Evolutionary conservation across 2,113 vertebrate species (phyloP), one percentile per base, ranked within the genome.

Genomic region (Corythornis cristatus): DNA sequence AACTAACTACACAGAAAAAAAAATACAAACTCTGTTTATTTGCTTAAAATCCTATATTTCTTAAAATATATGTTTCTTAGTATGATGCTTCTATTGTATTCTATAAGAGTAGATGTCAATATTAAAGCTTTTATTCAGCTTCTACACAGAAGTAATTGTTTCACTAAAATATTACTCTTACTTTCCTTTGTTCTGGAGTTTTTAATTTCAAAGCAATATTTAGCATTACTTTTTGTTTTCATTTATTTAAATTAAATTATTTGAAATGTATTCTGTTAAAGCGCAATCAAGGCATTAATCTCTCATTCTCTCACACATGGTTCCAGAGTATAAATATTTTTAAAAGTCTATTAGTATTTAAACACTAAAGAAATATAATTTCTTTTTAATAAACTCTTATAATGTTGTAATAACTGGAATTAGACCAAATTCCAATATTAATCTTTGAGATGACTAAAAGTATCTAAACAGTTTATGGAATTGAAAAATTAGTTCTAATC

Each of bases 401-500:
- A 74, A 89, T 8, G 15, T 20, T 45, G 80, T 88, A 37, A 37
- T 37, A 37, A 37, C 10, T 37, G 37, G 37, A 37, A 37, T 37
- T 37, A 37, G 21, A 35, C 89, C 57, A 76, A 84, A 83, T 70
- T 86, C 33, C 73, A 93, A 92, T 68, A 92, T 70, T 86, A 91
- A 96, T 80, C 53, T 95, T 75, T 80, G 37, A 93, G 54, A 73
- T 51, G 31, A 78, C 45, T 82, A 65, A 92, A 68, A 37, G 21
- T 77, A 94, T 81, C 78, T 65, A 86, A 93, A 86, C 28, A 76
- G 43, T 70, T 84, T 93, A 75, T 9, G 33, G 74, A 88, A 83
- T 25, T 89, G 70, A 71, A 94, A 93, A 96, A 81, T 93, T 90
- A 81, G 26, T 74, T 96, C 64, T 88, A 92, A 91, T 82, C 45